A percentile compares a stretch with the other conserved stretches of the same genome.
These are phyloP conservation scores for Parochlus steinenii DNA, from an alignment of 2,888 invertebrate species.

Conservation along the genomic window DNA sequence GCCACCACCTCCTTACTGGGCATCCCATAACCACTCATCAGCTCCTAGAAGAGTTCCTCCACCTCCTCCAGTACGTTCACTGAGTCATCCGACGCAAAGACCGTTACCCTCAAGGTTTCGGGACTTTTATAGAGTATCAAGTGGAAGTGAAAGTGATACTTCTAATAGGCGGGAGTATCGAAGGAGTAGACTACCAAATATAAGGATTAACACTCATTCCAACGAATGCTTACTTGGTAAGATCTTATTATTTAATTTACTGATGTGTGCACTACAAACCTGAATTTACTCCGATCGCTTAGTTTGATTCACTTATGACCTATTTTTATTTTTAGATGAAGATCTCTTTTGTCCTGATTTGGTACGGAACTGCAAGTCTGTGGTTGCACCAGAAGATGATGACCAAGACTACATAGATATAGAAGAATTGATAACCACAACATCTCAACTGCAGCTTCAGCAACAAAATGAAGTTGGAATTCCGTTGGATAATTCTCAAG, in stretches of 20 bases:
- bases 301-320: slow-evolving; percentile 26
- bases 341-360: slow-evolving; percentile 17
- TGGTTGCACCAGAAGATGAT: slow-evolving; percentile 23
- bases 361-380: slow-evolving; percentile 12
- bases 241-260: too few species aligned
- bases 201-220: slow-evolving; percentile 5
- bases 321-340: slow-evolving; percentile 22
- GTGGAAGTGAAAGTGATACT: background rate
- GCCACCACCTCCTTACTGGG: background rate
- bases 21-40: background rate
- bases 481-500: slow-evolving; percentile 19
- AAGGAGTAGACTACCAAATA: background rate
- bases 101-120: too few species aligned
- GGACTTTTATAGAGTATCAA: background rate
- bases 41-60: too few species aligned
- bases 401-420: slow-evolving; percentile 12
- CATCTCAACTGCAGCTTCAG: slow-evolving; percentile 1
- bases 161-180: slow-evolving; percentile 1
- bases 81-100: background rate
- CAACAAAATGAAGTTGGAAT: slow-evolving; percentile 18
- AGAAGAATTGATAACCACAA: slow-evolving; percentile 1
- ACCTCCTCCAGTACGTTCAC: slow-evolving; percentile 9
- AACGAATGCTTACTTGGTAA: too few species aligned
- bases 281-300: slow-evolving; percentile 24
- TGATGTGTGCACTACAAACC: too few species aligned